phyloP scores from a whole-genome alignment of 2,113 vertebrate genomes.

The Suricata suricatta region DNA sequence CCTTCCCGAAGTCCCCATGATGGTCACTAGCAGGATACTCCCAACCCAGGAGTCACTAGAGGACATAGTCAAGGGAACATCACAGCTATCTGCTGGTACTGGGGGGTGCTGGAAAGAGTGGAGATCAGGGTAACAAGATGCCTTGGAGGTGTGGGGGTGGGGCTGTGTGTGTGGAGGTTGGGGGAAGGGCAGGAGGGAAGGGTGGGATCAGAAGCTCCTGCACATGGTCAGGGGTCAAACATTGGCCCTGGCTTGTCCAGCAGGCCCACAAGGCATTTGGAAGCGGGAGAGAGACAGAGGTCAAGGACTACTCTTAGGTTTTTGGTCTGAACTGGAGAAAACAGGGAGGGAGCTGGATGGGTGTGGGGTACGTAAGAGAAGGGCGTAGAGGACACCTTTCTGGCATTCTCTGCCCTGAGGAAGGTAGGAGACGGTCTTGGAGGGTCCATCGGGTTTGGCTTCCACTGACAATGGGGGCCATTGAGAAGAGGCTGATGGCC shows the following conservation, averaged over 20 bases:
- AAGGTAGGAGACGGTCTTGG: no score
- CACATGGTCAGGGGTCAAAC: not conserved
- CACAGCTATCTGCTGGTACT: not conserved
- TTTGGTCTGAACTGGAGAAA: no score
- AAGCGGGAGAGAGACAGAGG: no score
- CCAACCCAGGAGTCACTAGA: not conserved
- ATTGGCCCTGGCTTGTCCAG: not conserved
- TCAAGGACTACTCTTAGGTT: no score
- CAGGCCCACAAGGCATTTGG: not conserved
- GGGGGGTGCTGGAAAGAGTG: not conserved
- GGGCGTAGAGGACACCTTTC: not conserved
- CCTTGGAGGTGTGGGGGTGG: not conserved
- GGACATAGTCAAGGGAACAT: not conserved
- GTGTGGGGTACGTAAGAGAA: not conserved
- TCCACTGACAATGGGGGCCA: not conserved
- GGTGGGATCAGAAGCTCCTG: no score
- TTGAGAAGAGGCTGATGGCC: rapidly evolving
- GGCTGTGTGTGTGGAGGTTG: no score
- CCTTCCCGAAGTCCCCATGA: not conserved
- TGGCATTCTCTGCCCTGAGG: not conserved
- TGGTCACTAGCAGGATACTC: rapidly evolving
- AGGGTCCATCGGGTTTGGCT: not conserved
- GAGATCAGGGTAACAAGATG: not conserved
- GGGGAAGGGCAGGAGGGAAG: not conserved
- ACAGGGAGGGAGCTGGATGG: not conserved